A percentile compares a stretch with the other conserved stretches of the same genome.
Evolutionary conservation across 2,888 invertebrate species (phyloP).

Genomic region (Aphrophora alni): DNA sequence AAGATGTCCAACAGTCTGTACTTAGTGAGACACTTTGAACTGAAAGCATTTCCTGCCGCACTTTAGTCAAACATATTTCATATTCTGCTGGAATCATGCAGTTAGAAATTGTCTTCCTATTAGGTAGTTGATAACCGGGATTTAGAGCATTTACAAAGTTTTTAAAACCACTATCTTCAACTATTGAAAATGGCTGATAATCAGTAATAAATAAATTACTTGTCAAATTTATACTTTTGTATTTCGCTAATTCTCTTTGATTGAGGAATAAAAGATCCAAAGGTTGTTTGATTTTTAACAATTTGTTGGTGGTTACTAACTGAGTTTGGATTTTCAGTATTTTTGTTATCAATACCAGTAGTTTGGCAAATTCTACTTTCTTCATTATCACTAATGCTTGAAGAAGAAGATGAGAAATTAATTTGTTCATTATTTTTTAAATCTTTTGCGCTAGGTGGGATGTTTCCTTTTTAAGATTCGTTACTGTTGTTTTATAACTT

Average conservation of each 20-base stretch:
- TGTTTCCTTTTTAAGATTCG: constrained; percentile 12
- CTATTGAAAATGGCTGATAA: neutral
- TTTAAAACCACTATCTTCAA: neutral
- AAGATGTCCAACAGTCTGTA: constrained; percentile 16
- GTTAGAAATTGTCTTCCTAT: neutral
- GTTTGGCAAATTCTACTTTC: too few relatives aligned
- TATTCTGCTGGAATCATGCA: neutral
- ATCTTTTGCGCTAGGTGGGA: constrained; percentile 3
- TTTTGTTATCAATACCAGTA: neutral
- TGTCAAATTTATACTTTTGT: constrained; percentile 22
- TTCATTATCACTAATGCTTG: neutral
- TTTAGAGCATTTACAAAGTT: neutral
- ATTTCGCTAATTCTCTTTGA: neutral
- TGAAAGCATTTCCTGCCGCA: neutral
- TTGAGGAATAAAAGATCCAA: neutral
- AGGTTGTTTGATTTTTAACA: neutral
- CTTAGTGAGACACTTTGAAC: neutral
- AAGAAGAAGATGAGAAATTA: neutral
- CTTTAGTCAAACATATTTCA: neutral
- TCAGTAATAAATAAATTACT: neutral
- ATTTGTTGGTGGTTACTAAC: neutral
- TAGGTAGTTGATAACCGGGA: neutral
- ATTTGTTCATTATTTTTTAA: neutral
- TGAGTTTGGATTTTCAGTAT: neutral
- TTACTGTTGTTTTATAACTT: neutral